These are phyloP conservation scores for Euplexia lucipara DNA, from an alignment of 2,888 invertebrate species.

Conservation along the genomic window DNA sequence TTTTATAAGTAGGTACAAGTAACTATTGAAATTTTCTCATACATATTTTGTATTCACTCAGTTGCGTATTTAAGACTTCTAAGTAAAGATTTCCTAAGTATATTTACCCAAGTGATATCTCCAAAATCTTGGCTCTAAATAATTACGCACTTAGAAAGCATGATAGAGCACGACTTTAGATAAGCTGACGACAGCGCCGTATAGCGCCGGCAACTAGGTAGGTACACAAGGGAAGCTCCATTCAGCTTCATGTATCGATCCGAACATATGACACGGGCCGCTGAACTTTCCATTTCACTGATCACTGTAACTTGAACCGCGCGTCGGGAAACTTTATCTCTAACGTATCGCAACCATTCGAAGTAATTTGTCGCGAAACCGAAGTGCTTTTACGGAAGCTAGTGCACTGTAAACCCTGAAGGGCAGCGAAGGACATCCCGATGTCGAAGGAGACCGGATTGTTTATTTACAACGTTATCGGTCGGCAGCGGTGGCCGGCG, in stretches of 20 bases:
- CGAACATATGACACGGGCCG: conserved; percentile 77
- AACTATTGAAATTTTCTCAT: too few relatives aligned
- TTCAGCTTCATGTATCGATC: conserved; percentile 85
- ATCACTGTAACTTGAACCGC: conserved; percentile 72
- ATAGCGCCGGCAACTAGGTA: conserved; percentile 38
- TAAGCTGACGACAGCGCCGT: conserved; percentile 36
- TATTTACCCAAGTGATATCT: conserved; percentile 57
- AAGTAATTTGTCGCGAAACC: conserved; percentile 41
- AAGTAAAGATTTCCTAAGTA: conserved; percentile 36
- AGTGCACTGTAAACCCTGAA: conserved; percentile 65
- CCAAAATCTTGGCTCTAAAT: conserved; percentile 40
- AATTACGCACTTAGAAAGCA: conserved; percentile 47
- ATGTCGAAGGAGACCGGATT: conserved; percentile 67
- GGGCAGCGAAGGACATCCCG: conserved; percentile 68
- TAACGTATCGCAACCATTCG: conserved; percentile 35
- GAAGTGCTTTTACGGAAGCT: conserved; percentile 36
- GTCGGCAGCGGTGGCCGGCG: conserved; percentile 74
- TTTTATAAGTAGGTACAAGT: too few relatives aligned
- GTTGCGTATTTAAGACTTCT: conserved; percentile 5
- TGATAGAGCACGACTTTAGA: conserved; percentile 28
- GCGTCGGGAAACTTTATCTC: conserved; percentile 60
- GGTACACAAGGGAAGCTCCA: conserved; percentile 76
- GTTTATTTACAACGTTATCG: conserved; percentile 89
- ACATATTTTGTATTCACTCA: conserved; percentile 14
- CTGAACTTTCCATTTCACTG: conserved; percentile 88